Conservation (phyloP, 2,888 invertebrate species). For the Neocrepidodera transversa region DNA sequence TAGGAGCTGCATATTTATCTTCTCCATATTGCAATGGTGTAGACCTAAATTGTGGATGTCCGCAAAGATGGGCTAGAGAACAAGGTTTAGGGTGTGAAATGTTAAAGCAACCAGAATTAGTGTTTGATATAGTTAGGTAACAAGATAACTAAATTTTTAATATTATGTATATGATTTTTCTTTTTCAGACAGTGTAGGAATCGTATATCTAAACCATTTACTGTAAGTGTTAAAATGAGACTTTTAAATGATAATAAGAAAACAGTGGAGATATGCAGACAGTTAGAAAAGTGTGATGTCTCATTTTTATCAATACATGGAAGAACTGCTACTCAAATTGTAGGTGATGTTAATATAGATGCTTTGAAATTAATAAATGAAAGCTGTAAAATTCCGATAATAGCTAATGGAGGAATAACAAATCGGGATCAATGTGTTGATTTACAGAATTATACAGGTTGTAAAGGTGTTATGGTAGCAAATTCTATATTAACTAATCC, state of each 20-base stretch:
- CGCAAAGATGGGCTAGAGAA: slow-evolving; percentile 93
- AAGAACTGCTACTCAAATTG: slow-evolving; percentile 83
- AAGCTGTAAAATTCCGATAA: slow-evolving; percentile 78
- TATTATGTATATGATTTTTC: not conserved
- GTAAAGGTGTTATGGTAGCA: slow-evolving; percentile 92
- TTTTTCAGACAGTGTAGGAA: slow-evolving; percentile 68
- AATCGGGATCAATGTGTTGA: slow-evolving; percentile 73
- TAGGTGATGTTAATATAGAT: slow-evolving; percentile 73
- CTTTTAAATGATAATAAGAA: slow-evolving; percentile 72
- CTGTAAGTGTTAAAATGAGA: slow-evolving; percentile 92
- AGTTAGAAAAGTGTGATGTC: slow-evolving; percentile 84
- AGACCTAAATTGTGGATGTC: slow-evolving; percentile 97
- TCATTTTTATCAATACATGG: slow-evolving; percentile 92
- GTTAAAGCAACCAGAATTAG: slow-evolving; percentile 80
- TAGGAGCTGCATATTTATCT: slow-evolving; percentile 83
- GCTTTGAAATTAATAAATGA: slow-evolving; percentile 76
- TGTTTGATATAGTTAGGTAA: slow-evolving; percentile 77
- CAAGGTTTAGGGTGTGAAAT: slow-evolving; percentile 89
- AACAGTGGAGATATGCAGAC: slow-evolving; percentile 79
- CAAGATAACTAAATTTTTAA: not conserved
- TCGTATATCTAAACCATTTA: slow-evolving; percentile 75
- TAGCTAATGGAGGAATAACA: slow-evolving; percentile 92
- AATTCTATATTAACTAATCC: slow-evolving; percentile 91
- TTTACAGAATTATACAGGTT: slow-evolving; percentile 72
- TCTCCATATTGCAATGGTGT: slow-evolving; percentile 85